Percentiles rank a stretch among this genome's conserved stretches.
Conservation (phyloP, 2,113 vertebrate genomes). For the Alces alces region DNA sequence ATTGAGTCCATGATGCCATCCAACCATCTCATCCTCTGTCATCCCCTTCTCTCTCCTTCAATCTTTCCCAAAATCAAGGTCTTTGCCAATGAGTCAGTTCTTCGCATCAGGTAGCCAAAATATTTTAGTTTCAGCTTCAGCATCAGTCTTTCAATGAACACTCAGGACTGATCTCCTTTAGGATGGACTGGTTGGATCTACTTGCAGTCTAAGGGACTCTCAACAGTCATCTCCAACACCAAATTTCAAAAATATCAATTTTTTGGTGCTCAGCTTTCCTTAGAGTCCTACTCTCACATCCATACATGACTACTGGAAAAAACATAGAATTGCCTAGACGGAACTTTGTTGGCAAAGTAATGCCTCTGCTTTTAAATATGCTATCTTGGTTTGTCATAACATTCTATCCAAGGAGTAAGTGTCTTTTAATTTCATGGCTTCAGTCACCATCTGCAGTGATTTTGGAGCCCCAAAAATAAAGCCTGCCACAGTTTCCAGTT, state of each 20-base stretch:
- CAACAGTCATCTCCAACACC: not conserved
- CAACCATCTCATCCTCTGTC: not conserved
- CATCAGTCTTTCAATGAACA: not conserved
- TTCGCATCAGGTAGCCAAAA: not conserved
- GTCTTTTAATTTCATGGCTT: not conserved
- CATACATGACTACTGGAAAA: not conserved
- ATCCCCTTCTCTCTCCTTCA: not conserved
- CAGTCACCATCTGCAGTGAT: not conserved
- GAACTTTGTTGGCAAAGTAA: not conserved
- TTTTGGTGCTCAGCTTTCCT: fast-evolving
- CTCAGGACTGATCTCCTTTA: not conserved
- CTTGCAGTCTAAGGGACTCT: not conserved
- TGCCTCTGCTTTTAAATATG: not conserved
- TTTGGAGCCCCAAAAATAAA: not conserved
- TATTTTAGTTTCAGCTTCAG: not conserved
- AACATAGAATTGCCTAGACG: not conserved
- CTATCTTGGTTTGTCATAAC: not conserved
- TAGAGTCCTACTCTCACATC: not conserved
- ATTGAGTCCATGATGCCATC: not conserved
- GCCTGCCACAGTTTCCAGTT: not conserved
- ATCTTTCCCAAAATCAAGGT: not conserved
- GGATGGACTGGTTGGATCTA: not conserved
- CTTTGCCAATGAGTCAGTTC: not conserved
- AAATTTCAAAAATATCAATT: not conserved
- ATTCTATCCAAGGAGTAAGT: not conserved